phyloP scores from a whole-genome alignment of 2,113 vertebrate species.

The Phycodurus eques region DNA sequence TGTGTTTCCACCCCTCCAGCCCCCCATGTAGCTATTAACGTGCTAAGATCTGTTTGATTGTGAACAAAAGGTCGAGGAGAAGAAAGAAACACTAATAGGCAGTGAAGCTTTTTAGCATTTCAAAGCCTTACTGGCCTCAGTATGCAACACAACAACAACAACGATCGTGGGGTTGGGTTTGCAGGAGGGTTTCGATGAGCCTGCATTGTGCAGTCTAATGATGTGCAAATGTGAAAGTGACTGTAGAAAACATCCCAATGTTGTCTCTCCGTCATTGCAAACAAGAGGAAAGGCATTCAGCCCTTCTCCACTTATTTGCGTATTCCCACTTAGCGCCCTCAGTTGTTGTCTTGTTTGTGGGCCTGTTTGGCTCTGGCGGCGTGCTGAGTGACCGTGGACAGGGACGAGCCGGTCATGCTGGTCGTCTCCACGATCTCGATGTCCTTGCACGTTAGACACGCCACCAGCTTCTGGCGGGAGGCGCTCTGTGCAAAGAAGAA shows the following conservation, averaged over 20 bases:
- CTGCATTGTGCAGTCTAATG: constrained; percentile 45
- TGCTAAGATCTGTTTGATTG: constrained; percentile 41
- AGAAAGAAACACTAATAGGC: constrained; percentile 25
- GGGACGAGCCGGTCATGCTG: constrained; percentile 75
- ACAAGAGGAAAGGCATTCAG: constrained; percentile 19
- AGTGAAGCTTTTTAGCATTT: constrained; percentile 65
- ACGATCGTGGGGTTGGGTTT: constrained; percentile 22
- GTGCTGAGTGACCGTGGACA: constrained; percentile 69
- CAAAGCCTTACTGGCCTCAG: constrained; percentile 33
- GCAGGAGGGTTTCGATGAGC: constrained; percentile 46
- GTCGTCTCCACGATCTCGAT: constrained; percentile 79
- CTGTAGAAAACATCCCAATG: constrained; percentile 20
- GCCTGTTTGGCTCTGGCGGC: constrained; percentile 68
- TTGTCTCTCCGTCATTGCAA: constrained; percentile 9
- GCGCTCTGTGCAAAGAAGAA: constrained; percentile 76
- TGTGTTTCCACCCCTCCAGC: constrained; percentile 6
- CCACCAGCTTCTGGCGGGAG: constrained; percentile 77
- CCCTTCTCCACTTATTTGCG: neutral
- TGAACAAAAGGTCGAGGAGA: constrained; percentile 31
- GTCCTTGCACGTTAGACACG: constrained; percentile 78
- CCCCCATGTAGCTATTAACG: constrained; percentile 35
- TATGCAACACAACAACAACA: constrained; percentile 20
- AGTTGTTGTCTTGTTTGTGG: constrained; percentile 66
- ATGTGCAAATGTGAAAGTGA: constrained; percentile 46
- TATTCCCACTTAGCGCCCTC: constrained; percentile 17